phyloP scores from a whole-genome alignment of 2,888 invertebrate genomes.

The Griposia aprilina region DNA sequence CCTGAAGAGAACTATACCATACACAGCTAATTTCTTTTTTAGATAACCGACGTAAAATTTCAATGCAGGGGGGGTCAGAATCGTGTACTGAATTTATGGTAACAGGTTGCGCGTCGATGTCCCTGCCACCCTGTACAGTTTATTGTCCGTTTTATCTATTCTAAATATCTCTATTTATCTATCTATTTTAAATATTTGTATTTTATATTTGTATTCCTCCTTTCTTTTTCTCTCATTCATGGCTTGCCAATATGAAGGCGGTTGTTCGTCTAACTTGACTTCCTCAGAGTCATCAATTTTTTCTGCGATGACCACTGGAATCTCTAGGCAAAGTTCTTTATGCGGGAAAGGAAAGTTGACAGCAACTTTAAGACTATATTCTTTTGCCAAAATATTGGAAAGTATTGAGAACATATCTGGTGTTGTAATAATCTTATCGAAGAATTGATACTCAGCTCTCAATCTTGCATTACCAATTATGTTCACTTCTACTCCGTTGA shows the following conservation, averaged over 20 bases:
- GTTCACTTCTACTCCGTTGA: constrained; percentile 5
- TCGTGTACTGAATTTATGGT: background rate
- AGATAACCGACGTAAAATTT: too few relatives aligned
- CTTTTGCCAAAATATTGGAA: constrained; percentile 41
- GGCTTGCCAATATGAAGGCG: constrained; percentile 34
- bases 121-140: background rate
- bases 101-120: background rate
- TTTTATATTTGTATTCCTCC: too few relatives aligned
- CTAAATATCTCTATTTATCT: too few relatives aligned
- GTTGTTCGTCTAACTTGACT: constrained; percentile 12
- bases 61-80: too few relatives aligned
- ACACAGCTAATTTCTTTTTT: too few relatives aligned
- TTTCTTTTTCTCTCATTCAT: constrained; percentile 32
- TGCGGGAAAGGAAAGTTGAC: constrained; percentile 30
- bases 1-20: too few relatives aligned
- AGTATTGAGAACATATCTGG: constrained; percentile 26
- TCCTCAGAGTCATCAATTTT: background rate
- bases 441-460: background rate
- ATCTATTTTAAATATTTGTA: too few relatives aligned
- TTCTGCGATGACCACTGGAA: constrained; percentile 43
- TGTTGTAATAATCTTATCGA: constrained; percentile 14
- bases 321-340: constrained; percentile 18
- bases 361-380: constrained; percentile 34
- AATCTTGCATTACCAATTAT: background rate
- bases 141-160: background rate